Evolutionary conservation across 2,113 vertebrate genomes (phyloP).

Genomic region (Orcinus orca): DNA sequence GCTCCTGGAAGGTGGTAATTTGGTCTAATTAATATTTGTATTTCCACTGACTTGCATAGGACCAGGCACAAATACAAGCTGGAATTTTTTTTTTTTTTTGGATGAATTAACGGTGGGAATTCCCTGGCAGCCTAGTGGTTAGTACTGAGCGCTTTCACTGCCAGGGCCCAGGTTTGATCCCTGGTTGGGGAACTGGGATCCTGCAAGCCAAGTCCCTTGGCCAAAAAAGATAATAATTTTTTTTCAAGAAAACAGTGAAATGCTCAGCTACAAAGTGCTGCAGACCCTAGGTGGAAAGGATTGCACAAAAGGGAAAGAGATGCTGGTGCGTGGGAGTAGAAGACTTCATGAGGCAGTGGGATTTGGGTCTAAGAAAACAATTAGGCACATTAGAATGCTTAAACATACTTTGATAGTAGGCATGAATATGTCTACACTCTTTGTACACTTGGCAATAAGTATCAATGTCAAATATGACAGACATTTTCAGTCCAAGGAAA

Average conservation of each 20-base stretch:
- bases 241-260: background rate
- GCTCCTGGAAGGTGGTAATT: background rate
- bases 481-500: background rate
- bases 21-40: background rate
- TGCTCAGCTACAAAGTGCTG: background rate
- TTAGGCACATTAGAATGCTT: background rate
- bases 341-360: background rate
- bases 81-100: background rate
- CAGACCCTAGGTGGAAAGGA: background rate
- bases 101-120: background rate
- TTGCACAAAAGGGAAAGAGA: background rate
- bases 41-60: background rate
- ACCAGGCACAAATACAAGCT: background rate
- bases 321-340: background rate
- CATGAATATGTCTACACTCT: background rate
- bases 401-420: background rate
- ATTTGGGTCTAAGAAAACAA: conserved; percentile 16
- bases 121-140: background rate
- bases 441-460: background rate
- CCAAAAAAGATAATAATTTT: background rate
- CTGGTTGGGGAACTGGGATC: background rate
- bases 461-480: background rate
- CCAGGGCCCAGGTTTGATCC: background rate
- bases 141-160: background rate
- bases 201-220: background rate